Conservation (phyloP, 2,113 vertebrate genomes). For the Neotoma lepida region DNA sequence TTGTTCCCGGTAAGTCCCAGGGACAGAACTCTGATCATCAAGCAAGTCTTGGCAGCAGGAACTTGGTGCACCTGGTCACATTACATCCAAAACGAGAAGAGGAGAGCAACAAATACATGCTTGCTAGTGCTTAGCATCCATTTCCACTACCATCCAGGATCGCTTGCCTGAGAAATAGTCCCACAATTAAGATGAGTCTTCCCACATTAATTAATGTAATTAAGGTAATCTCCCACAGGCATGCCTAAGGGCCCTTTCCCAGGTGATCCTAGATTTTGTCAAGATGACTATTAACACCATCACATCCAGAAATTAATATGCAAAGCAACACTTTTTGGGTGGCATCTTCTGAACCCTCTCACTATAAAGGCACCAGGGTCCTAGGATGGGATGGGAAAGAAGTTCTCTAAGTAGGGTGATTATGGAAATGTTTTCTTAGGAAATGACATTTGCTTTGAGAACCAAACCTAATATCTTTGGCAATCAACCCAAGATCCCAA, state of each 20-base stretch:
- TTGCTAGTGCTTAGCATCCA: neutral
- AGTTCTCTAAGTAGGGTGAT: neutral
- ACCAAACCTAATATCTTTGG: neutral
- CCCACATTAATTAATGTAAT: neutral
- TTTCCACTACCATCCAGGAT: neutral
- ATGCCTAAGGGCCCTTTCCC: neutral
- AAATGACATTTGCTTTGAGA: slow-evolving; percentile 30
- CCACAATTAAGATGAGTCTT: neutral
- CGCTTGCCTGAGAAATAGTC: neutral
- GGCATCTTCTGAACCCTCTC: neutral
- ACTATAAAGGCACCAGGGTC: neutral
- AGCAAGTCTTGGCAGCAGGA: neutral
- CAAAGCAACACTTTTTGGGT: neutral
- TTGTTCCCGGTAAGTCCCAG: neutral
- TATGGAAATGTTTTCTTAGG: slow-evolving; percentile 9
- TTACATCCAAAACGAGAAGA: neutral
- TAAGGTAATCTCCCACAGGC: neutral
- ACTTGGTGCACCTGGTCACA: neutral
- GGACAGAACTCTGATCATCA: neutral
- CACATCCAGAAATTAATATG: neutral
- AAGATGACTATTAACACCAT: neutral
- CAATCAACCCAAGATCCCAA: neutral
- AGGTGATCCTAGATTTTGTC: neutral
- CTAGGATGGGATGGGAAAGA: neutral
- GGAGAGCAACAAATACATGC: neutral